A percentile compares a stretch with the other conserved stretches of the same genome.
These are phyloP conservation scores for Myotis yumanensis DNA, from an alignment of 2,113 vertebrate genomes.

Conservation along the genomic window DNA sequence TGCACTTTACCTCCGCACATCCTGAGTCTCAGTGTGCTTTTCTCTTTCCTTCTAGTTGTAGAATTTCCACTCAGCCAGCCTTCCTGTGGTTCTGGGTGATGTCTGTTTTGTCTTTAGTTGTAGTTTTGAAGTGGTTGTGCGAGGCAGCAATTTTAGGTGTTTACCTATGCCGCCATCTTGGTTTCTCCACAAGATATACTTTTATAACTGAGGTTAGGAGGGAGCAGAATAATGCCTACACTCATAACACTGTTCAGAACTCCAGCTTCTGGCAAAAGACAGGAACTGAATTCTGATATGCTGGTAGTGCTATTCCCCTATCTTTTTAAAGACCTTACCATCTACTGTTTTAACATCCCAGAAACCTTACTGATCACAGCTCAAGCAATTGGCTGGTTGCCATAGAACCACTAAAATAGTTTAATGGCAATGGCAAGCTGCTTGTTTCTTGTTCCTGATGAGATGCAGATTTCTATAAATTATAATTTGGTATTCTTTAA, in stretches of 20 bases:
- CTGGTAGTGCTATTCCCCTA: neutral
- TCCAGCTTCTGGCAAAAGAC: neutral
- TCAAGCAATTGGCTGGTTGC: constrained; percentile 25
- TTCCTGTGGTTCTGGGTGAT: too few species aligned
- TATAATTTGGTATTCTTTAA: neutral
- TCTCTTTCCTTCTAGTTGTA: too few species aligned
- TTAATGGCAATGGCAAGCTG: neutral
- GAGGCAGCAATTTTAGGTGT: too few species aligned
- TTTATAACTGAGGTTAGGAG: neutral
- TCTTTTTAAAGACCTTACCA: neutral
- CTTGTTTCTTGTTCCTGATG: neutral
- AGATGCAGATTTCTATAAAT: constrained; percentile 16
- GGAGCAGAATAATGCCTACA: neutral
- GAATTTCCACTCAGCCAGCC: too few species aligned
- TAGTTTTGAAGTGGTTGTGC: too few species aligned
- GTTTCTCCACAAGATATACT: neutral
- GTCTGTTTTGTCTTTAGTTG: too few species aligned
- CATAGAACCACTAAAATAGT: neutral
- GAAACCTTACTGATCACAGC: constrained; percentile 27
- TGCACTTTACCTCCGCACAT: too few species aligned
- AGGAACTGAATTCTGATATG: constrained; percentile 20
- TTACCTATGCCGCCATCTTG: too few species aligned
- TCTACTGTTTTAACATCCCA: neutral
- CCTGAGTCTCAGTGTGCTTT: too few species aligned
- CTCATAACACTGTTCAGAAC: neutral